Evolutionary conservation across 2,888 invertebrate species (phyloP).

Genomic region (Lamproptera curius): DNA sequence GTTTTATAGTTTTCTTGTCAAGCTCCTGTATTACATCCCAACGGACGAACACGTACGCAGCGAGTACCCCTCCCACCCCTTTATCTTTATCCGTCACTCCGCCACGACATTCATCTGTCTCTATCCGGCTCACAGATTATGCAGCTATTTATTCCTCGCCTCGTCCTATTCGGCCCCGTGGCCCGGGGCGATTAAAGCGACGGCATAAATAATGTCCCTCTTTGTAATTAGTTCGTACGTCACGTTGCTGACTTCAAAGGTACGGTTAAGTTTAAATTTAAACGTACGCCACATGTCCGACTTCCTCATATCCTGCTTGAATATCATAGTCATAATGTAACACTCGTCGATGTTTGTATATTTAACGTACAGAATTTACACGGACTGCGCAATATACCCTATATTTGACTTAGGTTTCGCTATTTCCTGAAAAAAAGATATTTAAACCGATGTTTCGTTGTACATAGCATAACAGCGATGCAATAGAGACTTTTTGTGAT

Average conservation of each 20-base stretch:
- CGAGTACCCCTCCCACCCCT: slow-evolving; percentile 9
- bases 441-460: too few species aligned
- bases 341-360: too few species aligned
- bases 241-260: slow-evolving; percentile 30
- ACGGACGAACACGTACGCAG: slow-evolving; percentile 11
- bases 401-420: too few species aligned
- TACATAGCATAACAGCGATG: too few species aligned
- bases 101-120: slow-evolving; percentile 21
- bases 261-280: slow-evolving; percentile 17
- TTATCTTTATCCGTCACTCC: slow-evolving; percentile 21
- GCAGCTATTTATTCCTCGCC: slow-evolving; percentile 19
- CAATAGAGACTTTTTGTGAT: too few species aligned
- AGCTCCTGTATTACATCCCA: slow-evolving; percentile 1
- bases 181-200: slow-evolving; percentile 27
- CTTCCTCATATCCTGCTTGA: background rate
- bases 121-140: slow-evolving; percentile 17
- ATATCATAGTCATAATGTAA: too few species aligned
- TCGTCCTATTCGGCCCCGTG: slow-evolving; percentile 24
- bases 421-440: too few species aligned
- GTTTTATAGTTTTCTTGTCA: background rate
- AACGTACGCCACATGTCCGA: background rate
- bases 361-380: too few species aligned
- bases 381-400: too few species aligned
- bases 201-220: slow-evolving; percentile 32
- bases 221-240: slow-evolving; percentile 33